Base-by-base conservation (phyloP, 1,140 invertebrate species). In the Araneus ventricosus region DNA sequence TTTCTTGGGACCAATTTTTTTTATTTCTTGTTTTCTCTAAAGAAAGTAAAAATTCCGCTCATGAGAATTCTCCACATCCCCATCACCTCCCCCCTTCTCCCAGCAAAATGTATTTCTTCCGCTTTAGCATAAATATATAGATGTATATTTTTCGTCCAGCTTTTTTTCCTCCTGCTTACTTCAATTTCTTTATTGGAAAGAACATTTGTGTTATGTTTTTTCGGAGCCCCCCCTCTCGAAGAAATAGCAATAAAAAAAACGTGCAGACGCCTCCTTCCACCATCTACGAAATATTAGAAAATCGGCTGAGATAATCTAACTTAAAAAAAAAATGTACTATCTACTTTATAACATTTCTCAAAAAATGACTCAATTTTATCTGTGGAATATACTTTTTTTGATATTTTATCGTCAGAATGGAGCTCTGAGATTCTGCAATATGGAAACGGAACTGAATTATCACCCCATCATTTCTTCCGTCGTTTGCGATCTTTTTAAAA, bases 41-140 rank as follows among this genome's bases (percentile, higher is more conserved):
- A 75, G 70, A 75, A 75, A 34, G 70, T 75, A 75, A 75, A 75
- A 75, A 75, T 75, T 75, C 70, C 30, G 17, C 70, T 75, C 70
- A 75, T 75, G 70, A 75, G 70, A 75, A 75, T 75, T 75, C 30
- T 67, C 63, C 63, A 30, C 70, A 4, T 5, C 5, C 34, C 70
- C 70, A 1, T 0, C 22, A 27, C 7, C 24, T 2, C 10, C 45
- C 45, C 45, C 45, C 0, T 1, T 4, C 27, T 14, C 2, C 63
- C 63, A 20, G 4, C 14, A 75, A 75, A 75, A 75, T 75, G 70
- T 75, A 75, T 75, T 75, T 75, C 70, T 75, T 75, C 70, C 67
- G 30, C 70, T 75, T 75, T 75, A 75, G 70, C 70, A 75, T 75
- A 75, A 75, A 75, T 75, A 75, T 75, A 75, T 75, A 75, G 70